Conservation (phyloP, 2,797 vertebrate genomes). For the Apogon talboti region DNA sequence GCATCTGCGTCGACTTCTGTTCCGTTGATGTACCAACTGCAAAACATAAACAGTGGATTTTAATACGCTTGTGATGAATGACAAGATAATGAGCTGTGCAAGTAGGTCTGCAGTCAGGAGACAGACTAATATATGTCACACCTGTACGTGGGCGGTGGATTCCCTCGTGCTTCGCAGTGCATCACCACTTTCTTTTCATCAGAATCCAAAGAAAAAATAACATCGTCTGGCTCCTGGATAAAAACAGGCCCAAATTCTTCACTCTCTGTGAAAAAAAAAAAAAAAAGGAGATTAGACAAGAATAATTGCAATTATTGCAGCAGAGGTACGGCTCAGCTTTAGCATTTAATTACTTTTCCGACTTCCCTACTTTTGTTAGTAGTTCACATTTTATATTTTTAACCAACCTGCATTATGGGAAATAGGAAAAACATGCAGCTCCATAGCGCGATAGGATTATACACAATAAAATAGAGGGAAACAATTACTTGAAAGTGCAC, state of each 20-base stretch:
- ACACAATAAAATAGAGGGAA: conserved; percentile 14
- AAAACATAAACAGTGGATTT: conserved; percentile 57
- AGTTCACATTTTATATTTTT: conserved; percentile 6
- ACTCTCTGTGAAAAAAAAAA: conserved; percentile 80
- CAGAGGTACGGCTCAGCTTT: conserved; percentile 21
- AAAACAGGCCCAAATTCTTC: conserved; percentile 93
- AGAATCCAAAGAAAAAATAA: conserved; percentile 90
- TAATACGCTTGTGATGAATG: conserved; percentile 18
- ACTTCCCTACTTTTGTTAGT: conserved; percentile 24
- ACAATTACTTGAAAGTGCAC: conserved; percentile 1
- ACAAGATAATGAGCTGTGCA: conserved; percentile 28
- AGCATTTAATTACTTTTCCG: conserved; percentile 36
- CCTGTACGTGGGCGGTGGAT: conserved; percentile 92
- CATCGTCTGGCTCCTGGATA: conserved; percentile 91
- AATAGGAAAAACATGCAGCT: conserved; percentile 16
- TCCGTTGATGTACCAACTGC: conserved; percentile 93
- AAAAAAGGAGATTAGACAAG: conserved; percentile 10
- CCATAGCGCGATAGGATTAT: conserved; percentile 17
- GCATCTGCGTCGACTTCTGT: conserved; percentile 87
- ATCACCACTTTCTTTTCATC: conserved; percentile 93
- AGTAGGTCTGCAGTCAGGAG: conserved; percentile 21
- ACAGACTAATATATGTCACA: conserved; percentile 63
- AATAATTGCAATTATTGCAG: conserved; percentile 43
- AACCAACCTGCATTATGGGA: conserved; percentile 1
- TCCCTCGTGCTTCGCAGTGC: conserved; percentile 91